Base-by-base conservation (phyloP, 1,140 invertebrate species). In the Hylyphantes graminicola region DNA sequence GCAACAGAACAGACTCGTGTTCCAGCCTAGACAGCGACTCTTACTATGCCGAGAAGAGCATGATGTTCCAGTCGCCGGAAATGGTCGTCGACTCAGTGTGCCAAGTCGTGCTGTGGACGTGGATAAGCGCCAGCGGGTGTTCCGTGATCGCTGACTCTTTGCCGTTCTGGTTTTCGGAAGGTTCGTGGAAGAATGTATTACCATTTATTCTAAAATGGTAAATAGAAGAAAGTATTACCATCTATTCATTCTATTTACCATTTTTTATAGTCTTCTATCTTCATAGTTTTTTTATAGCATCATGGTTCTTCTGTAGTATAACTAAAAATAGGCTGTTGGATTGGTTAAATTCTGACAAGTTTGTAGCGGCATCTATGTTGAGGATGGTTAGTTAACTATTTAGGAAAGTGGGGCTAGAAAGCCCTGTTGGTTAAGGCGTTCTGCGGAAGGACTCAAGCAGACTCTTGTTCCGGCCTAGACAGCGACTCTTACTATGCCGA, bases 121-220 rank as follows among this genome's bases (percentile, higher is more conserved):
- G 93, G 90, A 93, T 95, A 17, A 93, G 94, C 88, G 94, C 94
- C 82, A 94, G 95, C n/a, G 94, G 94, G 68, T 94, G 94, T 87
- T 91, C 90, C 13, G 88, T 95, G 53, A 94, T 96, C 89, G 88
- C 91, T 13, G 89, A 90, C 55, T 93, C 93, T 89, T 90, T 93
- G 70, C 94, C 94, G 7, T 94, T 95, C 90, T 96, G 95, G 95
- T 94, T 87, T 86, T 64, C 63, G 53, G 78, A 81, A 85, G 77
- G 85, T 86, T 57, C 48, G 70, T 82, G 12, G 35, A 35, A 35
- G 35, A 35, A 35, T 35, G n/a, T n/a, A n/a, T n/a, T n/a, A n/a
- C n/a, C n/a, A n/a, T n/a, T n/a, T n/a, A n/a, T n/a, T n/a, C n/a
- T n/a, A n/a, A n/a, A n/a, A n/a, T n/a, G n/a, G n/a, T n/a, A n/a